Percentiles rank a stretch among this genome's conserved stretches.
These are phyloP conservation scores for Hermaeophaga mercurialis DNA, from an alignment of 2,888 invertebrate genomes.

Conservation along the genomic window DNA sequence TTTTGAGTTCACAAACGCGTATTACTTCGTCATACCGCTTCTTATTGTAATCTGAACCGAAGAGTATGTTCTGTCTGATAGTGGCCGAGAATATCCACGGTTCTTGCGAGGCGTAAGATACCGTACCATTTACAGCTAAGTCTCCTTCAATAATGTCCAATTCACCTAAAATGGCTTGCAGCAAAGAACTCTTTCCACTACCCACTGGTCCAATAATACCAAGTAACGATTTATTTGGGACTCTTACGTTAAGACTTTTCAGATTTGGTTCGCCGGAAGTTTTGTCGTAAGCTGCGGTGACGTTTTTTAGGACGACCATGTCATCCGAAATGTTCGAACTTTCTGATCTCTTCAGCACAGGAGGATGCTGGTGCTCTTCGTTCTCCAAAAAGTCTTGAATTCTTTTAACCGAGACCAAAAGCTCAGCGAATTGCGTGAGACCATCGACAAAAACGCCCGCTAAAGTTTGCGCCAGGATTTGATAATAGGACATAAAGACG, in stretches of 20 bases:
- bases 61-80: constrained; percentile 87
- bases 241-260: constrained; percentile 66
- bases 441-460: constrained; percentile 62
- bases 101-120: constrained; percentile 80
- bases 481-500: constrained; percentile 62
- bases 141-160: constrained; percentile 58
- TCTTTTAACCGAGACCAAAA: constrained; percentile 57
- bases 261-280: constrained; percentile 52
- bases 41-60: constrained; percentile 75
- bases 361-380: constrained; percentile 44
- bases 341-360: constrained; percentile 6
- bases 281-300: constrained; percentile 51
- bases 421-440: constrained; percentile 58
- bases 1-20: constrained; percentile 69
- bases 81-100: constrained; percentile 83
- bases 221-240: constrained; percentile 55
- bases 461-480: constrained; percentile 62
- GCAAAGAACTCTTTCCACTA: constrained; percentile 32
- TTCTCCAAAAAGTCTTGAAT: constrained; percentile 53
- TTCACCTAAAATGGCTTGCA: constrained; percentile 60
- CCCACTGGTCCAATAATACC: constrained; percentile 66
- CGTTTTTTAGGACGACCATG: constrained; percentile 35
- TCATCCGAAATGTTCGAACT: constrained; percentile 1
- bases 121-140: constrained; percentile 68
- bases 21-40: constrained; percentile 69